Percentiles rank a stretch among this genome's conserved stretches.
These are phyloP conservation scores for Haliclona indistincta DNA, from an alignment of 37 sponge, comb jelly and placozoan genomes.

Conservation along the genomic window DNA sequence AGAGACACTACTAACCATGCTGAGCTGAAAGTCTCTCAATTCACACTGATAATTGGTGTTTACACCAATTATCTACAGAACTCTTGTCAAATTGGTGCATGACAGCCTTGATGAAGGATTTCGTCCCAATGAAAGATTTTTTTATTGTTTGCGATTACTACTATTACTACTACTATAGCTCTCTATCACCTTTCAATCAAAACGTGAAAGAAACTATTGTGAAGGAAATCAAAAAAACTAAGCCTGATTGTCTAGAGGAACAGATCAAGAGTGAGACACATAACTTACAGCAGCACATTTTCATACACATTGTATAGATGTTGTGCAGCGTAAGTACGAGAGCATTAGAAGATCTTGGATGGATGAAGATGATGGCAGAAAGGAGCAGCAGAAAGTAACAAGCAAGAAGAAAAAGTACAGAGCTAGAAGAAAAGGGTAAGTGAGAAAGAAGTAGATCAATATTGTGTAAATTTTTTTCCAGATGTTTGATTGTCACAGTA, in stretches of 20 bases:
- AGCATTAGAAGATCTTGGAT: slow-evolving; percentile 4
- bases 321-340: slow-evolving; percentile 2
- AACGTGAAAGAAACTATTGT: background rate
- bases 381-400: background rate
- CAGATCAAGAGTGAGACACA: background rate
- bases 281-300: background rate
- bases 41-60: no score
- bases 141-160: background rate
- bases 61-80: slow-evolving; percentile 2
- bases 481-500: background rate
- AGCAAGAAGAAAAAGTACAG: background rate
- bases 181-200: background rate
- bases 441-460: background rate
- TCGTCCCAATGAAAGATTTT: background rate
- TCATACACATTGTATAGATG: background rate
- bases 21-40: slow-evolving; percentile 80
- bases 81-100: background rate
- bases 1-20: background rate
- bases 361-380: background rate
- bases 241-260: background rate
- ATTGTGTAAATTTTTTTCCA: background rate
- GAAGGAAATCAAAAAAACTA: background rate
- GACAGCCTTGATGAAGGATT: slow-evolving; percentile 1
- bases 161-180: background rate
- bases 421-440: background rate